phyloP scores from a whole-genome alignment of 2,113 vertebrate genomes.

The Oncorhynchus keta region DNA sequence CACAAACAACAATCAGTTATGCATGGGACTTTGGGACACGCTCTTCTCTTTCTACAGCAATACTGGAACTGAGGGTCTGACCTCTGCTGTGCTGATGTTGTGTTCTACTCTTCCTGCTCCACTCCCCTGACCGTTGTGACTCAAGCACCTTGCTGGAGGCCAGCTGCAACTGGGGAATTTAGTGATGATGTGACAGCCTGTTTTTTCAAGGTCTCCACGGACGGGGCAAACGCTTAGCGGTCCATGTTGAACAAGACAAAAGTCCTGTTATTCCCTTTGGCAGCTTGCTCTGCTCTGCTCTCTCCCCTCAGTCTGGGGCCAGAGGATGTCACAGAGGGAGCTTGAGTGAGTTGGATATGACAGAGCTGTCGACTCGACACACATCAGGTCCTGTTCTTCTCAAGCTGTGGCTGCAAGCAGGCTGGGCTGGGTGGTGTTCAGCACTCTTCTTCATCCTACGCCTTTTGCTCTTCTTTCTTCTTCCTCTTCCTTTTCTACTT shows the following conservation, averaged over 20 bases:
- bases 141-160: slow-evolving; percentile 28
- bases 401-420: neutral
- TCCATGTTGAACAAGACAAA: slow-evolving; percentile 50
- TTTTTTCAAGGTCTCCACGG: slow-evolving; percentile 48
- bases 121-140: neutral
- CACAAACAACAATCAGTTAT: slow-evolving; percentile 22
- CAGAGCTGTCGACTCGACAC: slow-evolving; percentile 21
- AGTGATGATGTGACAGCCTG: slow-evolving; percentile 30
- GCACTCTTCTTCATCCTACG: neutral
- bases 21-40: neutral
- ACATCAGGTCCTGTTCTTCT: slow-evolving; percentile 15
- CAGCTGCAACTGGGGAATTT: neutral
- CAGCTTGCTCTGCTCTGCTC: slow-evolving; percentile 31
- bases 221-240: slow-evolving; percentile 44
- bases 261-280: slow-evolving; percentile 38
- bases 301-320: slow-evolving; percentile 1
- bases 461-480: neutral
- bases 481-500: neutral
- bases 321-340: slow-evolving; percentile 31
- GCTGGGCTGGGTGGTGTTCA: neutral
- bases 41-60: neutral
- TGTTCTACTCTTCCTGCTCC: neutral
- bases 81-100: neutral
- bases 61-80: neutral
- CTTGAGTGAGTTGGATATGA: slow-evolving; percentile 29